A percentile compares a stretch with the other conserved stretches of the same genome.
Evolutionary conservation across 2,797 vertebrate genomes (phyloP).

Genomic region (Forpus xanthops): DNA sequence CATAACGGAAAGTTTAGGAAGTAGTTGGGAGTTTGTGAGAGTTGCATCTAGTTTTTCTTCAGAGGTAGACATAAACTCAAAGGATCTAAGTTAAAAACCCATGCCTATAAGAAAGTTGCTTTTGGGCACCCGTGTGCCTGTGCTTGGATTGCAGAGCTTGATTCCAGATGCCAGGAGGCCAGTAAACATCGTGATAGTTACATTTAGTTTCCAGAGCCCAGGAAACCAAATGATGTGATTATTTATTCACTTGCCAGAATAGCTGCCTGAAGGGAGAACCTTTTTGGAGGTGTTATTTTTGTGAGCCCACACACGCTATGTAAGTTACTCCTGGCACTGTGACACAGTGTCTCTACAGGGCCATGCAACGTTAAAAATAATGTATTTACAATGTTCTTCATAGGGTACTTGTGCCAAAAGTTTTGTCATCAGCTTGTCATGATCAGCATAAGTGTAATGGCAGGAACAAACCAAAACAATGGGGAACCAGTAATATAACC

Average conservation of each 20-base stretch:
- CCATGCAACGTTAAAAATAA: not conserved
- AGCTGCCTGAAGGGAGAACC: not conserved
- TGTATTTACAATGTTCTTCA: not conserved
- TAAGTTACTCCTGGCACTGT: not conserved
- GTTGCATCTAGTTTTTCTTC: not conserved
- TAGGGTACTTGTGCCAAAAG: not conserved
- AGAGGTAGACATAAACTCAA: conserved; percentile 17
- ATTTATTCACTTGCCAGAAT: conserved; percentile 26
- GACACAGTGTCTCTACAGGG: not conserved
- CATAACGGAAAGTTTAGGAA: not conserved
- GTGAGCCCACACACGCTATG: not conserved
- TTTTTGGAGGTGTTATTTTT: not conserved
- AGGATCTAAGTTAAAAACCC: not conserved
- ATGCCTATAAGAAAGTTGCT: not conserved
- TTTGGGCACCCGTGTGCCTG: conserved; percentile 1
- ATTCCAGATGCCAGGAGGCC: conserved; percentile 35
- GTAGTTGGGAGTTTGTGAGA: not conserved
- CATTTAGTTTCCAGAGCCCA: conserved; percentile 39
- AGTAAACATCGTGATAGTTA: conserved; percentile 29
- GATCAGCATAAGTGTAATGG: not conserved
- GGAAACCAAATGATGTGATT: not conserved
- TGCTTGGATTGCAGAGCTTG: conserved; percentile 24
- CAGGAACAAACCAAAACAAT: not conserved
- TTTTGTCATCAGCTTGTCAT: not conserved
- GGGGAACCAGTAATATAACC: not conserved